Evolutionary conservation across 1,140 invertebrate species (phyloP), one percentile per base, ranked within the genome.

Genomic region (Eumeta japonica): DNA sequence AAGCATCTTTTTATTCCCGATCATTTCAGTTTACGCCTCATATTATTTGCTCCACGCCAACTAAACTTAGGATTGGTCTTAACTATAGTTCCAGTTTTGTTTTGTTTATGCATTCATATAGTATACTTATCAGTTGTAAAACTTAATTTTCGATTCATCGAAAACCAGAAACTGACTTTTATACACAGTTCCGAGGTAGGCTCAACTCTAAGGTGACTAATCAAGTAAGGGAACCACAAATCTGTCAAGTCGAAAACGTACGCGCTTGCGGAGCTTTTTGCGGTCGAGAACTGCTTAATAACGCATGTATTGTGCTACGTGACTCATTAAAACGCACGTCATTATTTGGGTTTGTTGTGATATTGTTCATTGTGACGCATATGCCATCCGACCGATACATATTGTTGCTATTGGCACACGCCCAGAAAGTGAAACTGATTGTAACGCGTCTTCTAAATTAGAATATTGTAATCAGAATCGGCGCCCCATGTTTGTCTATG

Each of bases 271-370:
- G n/a, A n/a, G n/a, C n/a, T n/a, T n/a, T n/a, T n/a, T n/a, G n/a
- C n/a, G n/a, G n/a, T n/a, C n/a, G n/a, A 24, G 5, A n/a, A 24
- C 5, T 24, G n/a, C 20, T 58, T 55, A 52, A 55, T 43, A 51
- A 72, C 68, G 70, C 60, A 57, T 74, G 66, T 74, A 66, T 64
- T 62, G 57, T 62, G 39, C 44, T 64, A 74, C 68, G 68, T 74
- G 68, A 71, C 50, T 74, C 66, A 74, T 74, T 71, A 71, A 45
- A 39, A 55, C 39, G n/a, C 46, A 41, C 45, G 38, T 41, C 38
- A 52, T 34, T 56, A 67, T 74, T 71, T 68, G 64, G 68, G 58
- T 66, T 62, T 65, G 62, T 64, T 68, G 52, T 59, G 50, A 62
- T 55, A 68, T 71, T 70, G 64, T 71, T 50, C 57, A 64, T 64